A percentile compares a stretch with the other conserved stretches of the same genome.
Conservation (phyloP, 1,140 invertebrate species). For the Danaus plexippus region DNA sequence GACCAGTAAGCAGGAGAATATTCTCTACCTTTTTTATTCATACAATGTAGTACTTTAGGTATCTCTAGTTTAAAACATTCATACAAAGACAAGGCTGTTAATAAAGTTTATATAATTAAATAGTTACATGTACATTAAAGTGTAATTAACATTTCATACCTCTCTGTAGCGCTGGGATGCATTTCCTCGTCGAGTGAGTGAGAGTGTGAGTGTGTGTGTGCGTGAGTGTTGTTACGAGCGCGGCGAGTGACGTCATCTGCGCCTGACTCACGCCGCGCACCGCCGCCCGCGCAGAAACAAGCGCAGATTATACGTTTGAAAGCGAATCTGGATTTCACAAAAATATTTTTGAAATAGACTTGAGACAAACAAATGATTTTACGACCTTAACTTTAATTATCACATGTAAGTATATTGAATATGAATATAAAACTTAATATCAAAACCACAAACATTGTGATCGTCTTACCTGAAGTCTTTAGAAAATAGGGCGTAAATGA, state of each 20-base stretch:
- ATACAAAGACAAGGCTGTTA: too few species aligned
- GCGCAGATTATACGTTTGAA: constrained; percentile 93
- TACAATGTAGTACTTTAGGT: too few species aligned
- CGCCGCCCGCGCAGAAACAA: constrained; percentile 76
- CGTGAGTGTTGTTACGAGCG: constrained; percentile 13
- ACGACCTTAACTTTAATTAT: constrained; percentile 1
- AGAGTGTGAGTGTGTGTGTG: constrained; percentile 45
- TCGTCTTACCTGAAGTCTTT: constrained; percentile 83
- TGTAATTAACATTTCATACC: constrained; percentile 22
- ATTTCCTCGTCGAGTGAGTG: constrained; percentile 49
- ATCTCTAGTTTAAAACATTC: too few species aligned
- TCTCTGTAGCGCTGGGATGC: constrained; percentile 35
- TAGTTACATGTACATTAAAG: background rate
- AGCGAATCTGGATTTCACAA: constrained; percentile 74
- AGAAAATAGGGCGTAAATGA: constrained; percentile 93
- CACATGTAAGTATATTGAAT: background rate
- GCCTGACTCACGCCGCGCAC: constrained; percentile 39
- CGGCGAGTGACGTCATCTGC: constrained; percentile 33
- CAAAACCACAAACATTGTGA: background rate
- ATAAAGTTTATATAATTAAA: too few species aligned
- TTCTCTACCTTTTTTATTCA: too few species aligned
- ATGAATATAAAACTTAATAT: background rate
- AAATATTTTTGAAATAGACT: background rate
- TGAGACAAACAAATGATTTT: background rate
- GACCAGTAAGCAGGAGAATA: too few species aligned